A percentile compares a stretch with the other conserved stretches of the same genome.
Conservation (phyloP, 2,113 vertebrate genomes). For the Ceyx melanurus region DNA sequence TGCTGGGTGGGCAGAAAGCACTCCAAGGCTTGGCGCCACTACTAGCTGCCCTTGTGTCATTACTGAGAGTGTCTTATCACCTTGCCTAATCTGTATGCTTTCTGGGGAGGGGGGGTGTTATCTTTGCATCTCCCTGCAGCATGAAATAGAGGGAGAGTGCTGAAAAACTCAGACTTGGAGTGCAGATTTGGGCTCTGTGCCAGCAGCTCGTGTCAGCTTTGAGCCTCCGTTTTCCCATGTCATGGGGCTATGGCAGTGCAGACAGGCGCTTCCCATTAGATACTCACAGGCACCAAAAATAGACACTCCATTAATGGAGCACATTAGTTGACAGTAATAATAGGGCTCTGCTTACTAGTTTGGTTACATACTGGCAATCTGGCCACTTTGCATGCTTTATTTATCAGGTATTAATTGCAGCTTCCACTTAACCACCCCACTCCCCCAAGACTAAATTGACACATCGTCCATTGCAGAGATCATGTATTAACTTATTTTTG, state of each 20-base stretch:
- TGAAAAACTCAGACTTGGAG: background rate
- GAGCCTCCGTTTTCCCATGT: background rate
- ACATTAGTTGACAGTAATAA: background rate
- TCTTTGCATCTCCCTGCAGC: background rate
- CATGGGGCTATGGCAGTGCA: background rate
- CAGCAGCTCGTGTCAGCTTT: background rate
- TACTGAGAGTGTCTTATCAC: background rate
- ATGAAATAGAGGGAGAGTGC: background rate
- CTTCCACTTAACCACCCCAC: background rate
- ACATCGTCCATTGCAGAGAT: background rate
- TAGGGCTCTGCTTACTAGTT: constrained; percentile 26
- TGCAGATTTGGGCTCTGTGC: background rate
- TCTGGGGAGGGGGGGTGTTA: background rate
- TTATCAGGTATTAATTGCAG: constrained; percentile 41
- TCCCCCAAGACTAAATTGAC: background rate
- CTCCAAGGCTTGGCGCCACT: background rate
- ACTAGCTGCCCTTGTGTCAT: background rate
- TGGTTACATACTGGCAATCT: background rate
- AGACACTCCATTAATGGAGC: background rate
- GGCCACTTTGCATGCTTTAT: constrained; percentile 27
- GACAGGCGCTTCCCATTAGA: background rate
- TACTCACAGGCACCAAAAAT: background rate
- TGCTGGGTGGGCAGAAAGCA: background rate
- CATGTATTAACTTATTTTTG: background rate
- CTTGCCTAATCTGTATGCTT: background rate